These are phyloP conservation scores for Danio albolineatus DNA, from an alignment of 2,797 vertebrate species.

Conservation along the genomic window DNA sequence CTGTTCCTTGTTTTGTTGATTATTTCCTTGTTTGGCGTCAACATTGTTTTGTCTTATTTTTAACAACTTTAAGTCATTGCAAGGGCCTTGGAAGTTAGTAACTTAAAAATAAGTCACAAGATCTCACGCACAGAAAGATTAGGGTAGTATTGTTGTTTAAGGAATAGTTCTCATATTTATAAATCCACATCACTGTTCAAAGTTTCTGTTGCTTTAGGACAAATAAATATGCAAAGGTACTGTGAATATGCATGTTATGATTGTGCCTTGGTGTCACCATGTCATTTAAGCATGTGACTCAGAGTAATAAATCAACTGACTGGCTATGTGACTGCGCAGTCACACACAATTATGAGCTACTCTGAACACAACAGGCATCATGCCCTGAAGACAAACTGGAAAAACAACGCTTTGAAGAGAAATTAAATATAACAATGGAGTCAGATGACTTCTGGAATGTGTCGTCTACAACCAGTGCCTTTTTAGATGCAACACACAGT, in stretches of 20 bases:
- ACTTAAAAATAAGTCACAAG: neutral
- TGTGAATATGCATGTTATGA: neutral
- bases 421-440: neutral
- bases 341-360: neutral
- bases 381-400: constrained; percentile 12
- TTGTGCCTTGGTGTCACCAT: neutral
- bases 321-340: neutral
- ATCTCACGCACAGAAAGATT: neutral
- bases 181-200: neutral
- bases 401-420: constrained; percentile 17
- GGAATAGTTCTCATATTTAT: neutral
- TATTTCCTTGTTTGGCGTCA: too few species aligned
- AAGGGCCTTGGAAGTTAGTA: too few species aligned
- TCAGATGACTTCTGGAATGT: neutral
- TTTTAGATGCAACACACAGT: constrained; percentile 13
- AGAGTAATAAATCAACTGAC: constrained; percentile 8
- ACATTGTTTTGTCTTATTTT: too few species aligned
- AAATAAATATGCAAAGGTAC: neutral
- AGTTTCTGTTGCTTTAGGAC: neutral
- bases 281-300: neutral
- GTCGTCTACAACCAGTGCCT: neutral
- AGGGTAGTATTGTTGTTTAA: neutral
- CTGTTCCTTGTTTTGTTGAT: too few species aligned
- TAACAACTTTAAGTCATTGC: too few species aligned
- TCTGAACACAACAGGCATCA: constrained; percentile 4